Evolutionary conservation across 2,113 vertebrate genomes (phyloP).

Genomic region (Dipodomys ordii): DNA sequence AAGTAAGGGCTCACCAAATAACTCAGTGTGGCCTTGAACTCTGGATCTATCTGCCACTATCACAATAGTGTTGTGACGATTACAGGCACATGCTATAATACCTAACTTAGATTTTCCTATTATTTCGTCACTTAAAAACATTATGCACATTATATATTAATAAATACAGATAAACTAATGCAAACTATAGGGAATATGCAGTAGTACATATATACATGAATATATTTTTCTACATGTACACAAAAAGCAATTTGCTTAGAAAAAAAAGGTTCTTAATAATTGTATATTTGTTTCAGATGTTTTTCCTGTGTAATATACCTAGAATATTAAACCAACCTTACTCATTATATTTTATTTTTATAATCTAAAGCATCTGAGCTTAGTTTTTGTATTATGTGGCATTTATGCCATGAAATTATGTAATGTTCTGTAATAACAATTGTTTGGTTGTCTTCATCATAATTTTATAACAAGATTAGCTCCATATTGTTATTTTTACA

Average conservation of each 20-base stretch:
- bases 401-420: neutral
- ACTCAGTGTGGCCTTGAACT: too few relatives aligned
- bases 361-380: neutral
- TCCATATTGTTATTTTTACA: constrained; percentile 3
- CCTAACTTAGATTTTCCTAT: neutral
- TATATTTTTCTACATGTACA: neutral
- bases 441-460: neutral
- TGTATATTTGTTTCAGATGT: neutral
- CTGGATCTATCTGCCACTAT: too few relatives aligned
- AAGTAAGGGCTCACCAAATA: too few relatives aligned
- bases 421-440: neutral
- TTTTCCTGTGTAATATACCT: neutral
- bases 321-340: neutral
- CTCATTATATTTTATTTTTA: neutral
- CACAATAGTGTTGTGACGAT: too few relatives aligned
- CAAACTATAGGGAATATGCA: too few relatives aligned
- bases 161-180: neutral
- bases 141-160: neutral
- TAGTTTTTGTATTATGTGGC: neutral
- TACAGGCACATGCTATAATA: too few relatives aligned
- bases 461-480: neutral
- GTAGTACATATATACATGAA: neutral
- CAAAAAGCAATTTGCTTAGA: neutral
- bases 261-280: neutral
- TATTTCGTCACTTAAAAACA: neutral